Evolutionary conservation across 2,113 vertebrate genomes (phyloP).

Genomic region (cattle (Bos taurus)): DNA sequence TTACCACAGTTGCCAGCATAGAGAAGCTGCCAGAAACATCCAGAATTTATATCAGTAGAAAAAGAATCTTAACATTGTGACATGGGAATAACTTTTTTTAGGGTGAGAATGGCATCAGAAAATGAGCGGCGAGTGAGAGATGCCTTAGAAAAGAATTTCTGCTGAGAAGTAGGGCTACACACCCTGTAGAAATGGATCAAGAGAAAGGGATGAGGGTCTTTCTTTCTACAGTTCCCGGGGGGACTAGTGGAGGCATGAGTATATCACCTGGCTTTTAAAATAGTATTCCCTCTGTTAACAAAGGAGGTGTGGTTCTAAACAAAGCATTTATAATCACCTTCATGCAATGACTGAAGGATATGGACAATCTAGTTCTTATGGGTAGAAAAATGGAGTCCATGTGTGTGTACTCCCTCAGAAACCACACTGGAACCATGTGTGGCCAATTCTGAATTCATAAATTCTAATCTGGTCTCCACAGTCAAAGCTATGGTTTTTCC

Average conservation of each 20-base stretch:
- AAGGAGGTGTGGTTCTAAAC: not conserved
- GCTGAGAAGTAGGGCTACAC: rapidly evolving
- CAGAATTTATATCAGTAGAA: not conserved
- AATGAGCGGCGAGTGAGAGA: not conserved
- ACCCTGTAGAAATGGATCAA: not conserved
- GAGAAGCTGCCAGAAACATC: not conserved
- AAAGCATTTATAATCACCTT: not conserved
- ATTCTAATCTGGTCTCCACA: not conserved
- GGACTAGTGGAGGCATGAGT: not conserved
- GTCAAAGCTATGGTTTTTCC: not conserved
- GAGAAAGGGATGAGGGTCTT: not conserved
- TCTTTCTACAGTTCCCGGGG: not conserved
- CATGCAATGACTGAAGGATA: not conserved
- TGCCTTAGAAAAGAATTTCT: not conserved
- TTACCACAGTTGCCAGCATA: not conserved
- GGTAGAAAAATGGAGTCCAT: not conserved
- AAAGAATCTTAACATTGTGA: not conserved
- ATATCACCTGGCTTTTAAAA: not conserved
- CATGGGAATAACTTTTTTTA: not conserved
- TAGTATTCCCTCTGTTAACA: not conserved
- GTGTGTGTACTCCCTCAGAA: not conserved
- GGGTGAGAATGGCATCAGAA: not conserved
- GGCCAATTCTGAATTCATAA: not conserved
- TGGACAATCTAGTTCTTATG: not conserved
- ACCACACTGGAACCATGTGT: not conserved